A percentile compares a stretch with the other conserved stretches of the same genome.
phyloP scores from a whole-genome alignment of 2,797 vertebrate genomes.

The Manis pentadactyla region DNA sequence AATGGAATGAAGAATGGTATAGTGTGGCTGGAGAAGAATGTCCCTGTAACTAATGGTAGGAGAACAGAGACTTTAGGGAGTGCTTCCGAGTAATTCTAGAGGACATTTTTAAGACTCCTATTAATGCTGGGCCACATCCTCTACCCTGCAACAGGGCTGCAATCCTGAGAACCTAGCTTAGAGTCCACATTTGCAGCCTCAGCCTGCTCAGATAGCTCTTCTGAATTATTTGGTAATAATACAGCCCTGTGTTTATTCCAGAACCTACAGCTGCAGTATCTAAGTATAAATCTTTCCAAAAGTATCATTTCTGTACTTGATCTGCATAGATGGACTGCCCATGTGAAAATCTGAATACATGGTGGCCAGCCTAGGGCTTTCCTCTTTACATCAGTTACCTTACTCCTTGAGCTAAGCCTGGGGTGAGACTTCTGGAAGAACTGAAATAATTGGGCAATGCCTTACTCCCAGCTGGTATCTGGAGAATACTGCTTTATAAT shows the following conservation, averaged over 20 bases:
- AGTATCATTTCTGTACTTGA: neutral
- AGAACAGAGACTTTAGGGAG: neutral
- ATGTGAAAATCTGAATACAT: neutral
- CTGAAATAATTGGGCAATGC: neutral
- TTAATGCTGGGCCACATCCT: neutral
- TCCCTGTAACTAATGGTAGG: neutral
- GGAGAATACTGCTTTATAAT: neutral
- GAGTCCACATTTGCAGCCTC: neutral
- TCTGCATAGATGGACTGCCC: neutral
- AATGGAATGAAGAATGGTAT: neutral
- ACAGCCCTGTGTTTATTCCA: neutral
- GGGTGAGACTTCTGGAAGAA: neutral
- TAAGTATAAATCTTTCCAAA: neutral
- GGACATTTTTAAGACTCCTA: neutral
- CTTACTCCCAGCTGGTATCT: neutral
- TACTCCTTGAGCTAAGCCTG: neutral
- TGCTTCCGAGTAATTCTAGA: neutral
- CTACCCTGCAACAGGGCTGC: neutral
- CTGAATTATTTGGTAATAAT: neutral
- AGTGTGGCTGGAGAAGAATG: neutral
- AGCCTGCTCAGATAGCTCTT: neutral
- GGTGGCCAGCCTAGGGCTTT: neutral
- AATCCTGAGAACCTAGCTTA: neutral
- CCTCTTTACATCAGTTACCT: neutral
- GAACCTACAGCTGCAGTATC: neutral